A percentile compares a stretch with the other conserved stretches of the same genome.
phyloP scores from a whole-genome alignment of 1,140 invertebrate genomes.

The Eriosoma lanigerum region DNA sequence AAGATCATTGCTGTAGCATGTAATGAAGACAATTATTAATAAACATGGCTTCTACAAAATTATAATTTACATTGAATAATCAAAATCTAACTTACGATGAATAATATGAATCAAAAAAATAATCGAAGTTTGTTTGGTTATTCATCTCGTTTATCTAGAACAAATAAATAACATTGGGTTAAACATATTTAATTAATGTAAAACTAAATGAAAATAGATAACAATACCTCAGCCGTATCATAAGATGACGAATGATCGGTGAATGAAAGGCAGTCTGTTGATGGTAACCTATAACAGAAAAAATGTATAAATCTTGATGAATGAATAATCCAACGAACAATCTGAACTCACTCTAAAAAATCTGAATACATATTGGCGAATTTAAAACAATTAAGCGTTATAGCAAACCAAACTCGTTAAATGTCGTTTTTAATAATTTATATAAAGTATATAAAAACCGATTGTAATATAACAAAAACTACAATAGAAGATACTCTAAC shows the following conservation, averaged over 20 bases:
- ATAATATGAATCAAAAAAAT: slow-evolving; percentile 35
- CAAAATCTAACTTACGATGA: slow-evolving; percentile 32
- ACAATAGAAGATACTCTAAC: neutral
- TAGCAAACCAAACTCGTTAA: neutral
- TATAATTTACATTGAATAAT: neutral
- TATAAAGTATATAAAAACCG: neutral
- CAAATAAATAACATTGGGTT: neutral
- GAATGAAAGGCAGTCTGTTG: slow-evolving; percentile 23
- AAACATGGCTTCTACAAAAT: no score
- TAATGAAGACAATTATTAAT: no score
- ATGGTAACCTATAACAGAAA: neutral
- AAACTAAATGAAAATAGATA: neutral
- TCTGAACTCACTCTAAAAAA: slow-evolving; percentile 22
- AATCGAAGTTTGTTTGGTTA: slow-evolving; percentile 30
- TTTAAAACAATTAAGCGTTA: slow-evolving; percentile 7
- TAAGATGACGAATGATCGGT: neutral
- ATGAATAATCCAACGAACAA: neutral
- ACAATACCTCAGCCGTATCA: neutral
- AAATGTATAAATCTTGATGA: neutral
- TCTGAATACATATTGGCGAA: slow-evolving; percentile 45
- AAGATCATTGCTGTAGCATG: no score
- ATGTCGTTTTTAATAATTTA: slow-evolving; percentile 4
- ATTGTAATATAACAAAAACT: neutral
- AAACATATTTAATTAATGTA: neutral
- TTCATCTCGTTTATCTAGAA: slow-evolving; percentile 30